Percentiles rank a stretch among this genome's conserved stretches.
phyloP scores from a whole-genome alignment of 2,113 vertebrate genomes.

The Carassius carassius region DNA sequence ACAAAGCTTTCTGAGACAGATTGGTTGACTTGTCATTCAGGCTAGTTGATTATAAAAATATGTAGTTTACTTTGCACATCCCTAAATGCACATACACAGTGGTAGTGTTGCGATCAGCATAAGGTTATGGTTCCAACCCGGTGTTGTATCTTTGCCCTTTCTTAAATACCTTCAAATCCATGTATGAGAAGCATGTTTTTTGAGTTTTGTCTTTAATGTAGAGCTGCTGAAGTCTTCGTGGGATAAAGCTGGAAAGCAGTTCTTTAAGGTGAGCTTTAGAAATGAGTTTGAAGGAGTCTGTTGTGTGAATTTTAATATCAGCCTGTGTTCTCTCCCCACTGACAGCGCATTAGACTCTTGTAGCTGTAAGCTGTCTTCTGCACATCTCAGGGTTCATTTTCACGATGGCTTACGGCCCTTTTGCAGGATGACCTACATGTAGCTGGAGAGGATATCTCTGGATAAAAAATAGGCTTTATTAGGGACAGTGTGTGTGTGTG shows the following conservation, averaged over 20 bases:
- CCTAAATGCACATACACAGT: background rate
- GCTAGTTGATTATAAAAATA: background rate
- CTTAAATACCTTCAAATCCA: background rate
- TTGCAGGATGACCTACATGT: constrained; percentile 34
- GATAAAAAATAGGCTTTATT: too few relatives aligned
- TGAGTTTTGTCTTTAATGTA: constrained; percentile 12
- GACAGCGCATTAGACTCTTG: constrained; percentile 13
- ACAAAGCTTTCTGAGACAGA: background rate
- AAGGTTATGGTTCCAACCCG: constrained; percentile 21
- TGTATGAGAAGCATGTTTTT: background rate
- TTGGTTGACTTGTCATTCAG: background rate
- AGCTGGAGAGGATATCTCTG: constrained; percentile 20
- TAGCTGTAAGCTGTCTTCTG: constrained; percentile 29
- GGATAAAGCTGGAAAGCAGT: constrained; percentile 8
- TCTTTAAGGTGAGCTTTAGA: constrained; percentile 31
- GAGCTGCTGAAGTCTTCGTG: background rate
- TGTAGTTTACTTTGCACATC: background rate
- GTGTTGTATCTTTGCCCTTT: constrained; percentile 25
- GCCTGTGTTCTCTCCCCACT: constrained; percentile 3
- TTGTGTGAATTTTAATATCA: constrained; percentile 35
- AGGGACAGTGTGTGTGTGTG: too few relatives aligned
- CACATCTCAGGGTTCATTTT: constrained; percentile 20
- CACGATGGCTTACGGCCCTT: constrained; percentile 14
- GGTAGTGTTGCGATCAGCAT: background rate
- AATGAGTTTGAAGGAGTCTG: constrained; percentile 30